Evolutionary conservation across 2,113 vertebrate species (phyloP).

Genomic region (Ammodytes marinus): DNA sequence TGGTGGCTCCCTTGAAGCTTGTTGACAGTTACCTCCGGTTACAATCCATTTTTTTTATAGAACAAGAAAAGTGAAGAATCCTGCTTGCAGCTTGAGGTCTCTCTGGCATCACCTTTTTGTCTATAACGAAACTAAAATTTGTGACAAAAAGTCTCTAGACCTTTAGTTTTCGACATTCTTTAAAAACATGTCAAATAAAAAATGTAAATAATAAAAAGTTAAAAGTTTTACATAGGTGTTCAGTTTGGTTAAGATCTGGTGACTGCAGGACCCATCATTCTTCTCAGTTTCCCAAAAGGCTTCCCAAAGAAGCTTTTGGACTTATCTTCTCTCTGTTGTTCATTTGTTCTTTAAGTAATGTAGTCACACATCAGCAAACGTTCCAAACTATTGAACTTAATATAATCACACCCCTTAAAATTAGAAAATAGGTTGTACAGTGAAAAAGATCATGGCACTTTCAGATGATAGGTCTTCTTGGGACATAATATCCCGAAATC

Average conservation of each 20-base stretch:
- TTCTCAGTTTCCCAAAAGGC: too few species aligned
- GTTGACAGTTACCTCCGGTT: slow-evolving; percentile 43
- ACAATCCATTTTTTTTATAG: slow-evolving; percentile 11
- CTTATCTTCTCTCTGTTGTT: too few species aligned
- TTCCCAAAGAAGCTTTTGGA: too few species aligned
- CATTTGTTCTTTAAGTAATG: too few species aligned
- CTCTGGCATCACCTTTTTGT: neutral
- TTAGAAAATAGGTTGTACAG: too few species aligned
- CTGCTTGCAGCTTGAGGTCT: neutral
- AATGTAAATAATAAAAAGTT: too few species aligned
- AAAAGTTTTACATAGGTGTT: neutral
- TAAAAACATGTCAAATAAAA: neutral
- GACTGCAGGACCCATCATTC: too few species aligned
- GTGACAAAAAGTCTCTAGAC: neutral
- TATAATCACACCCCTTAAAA: too few species aligned
- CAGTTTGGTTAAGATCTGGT: neutral
- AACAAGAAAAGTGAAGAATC: neutral
- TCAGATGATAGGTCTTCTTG: neutral
- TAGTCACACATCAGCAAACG: too few species aligned
- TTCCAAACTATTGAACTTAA: too few species aligned
- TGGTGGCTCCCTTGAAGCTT: slow-evolving; percentile 29
- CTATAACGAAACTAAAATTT: slow-evolving; percentile 3
- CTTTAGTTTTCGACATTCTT: neutral
- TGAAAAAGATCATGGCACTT: too few species aligned
- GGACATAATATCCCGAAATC: neutral